Percentiles rank a stretch among this genome's conserved stretches.
These are phyloP conservation scores for Drosophila recens DNA, from an alignment of 2,888 invertebrate species.

Conservation along the genomic window DNA sequence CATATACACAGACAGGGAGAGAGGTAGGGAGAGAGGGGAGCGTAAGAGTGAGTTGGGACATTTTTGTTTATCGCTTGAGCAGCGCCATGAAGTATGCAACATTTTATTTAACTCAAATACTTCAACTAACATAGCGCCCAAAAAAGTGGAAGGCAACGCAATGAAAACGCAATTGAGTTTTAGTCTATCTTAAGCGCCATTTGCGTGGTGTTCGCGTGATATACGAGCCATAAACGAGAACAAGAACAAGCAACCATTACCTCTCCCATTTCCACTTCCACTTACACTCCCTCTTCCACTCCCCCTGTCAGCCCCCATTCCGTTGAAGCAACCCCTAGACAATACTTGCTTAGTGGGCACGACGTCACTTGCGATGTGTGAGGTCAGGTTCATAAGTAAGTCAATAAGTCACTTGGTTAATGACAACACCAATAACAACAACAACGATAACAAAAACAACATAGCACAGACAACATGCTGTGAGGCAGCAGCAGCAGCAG, in stretches of 20 bases:
- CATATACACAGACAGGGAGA: neutral
- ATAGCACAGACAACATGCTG: conserved; percentile 13
- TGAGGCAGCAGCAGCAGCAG: conserved; percentile 3
- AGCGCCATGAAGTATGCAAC: conserved; percentile 71
- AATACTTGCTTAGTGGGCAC: conserved; percentile 39
- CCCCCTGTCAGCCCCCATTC: neutral
- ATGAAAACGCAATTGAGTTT: conserved; percentile 67
- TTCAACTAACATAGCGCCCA: conserved; percentile 35
- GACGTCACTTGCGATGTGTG: conserved; percentile 58
- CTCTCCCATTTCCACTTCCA: neutral
- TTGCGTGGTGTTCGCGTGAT: conserved; percentile 61
- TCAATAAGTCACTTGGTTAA: conserved; percentile 78
- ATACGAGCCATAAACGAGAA: conserved; percentile 58
- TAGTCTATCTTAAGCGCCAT: conserved; percentile 58
- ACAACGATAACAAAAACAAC: neutral
- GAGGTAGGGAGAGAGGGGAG: neutral
- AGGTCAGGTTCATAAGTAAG: conserved; percentile 81
- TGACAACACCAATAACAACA: conserved; percentile 54
- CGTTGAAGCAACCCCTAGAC: conserved; percentile 33
- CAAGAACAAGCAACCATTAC: conserved; percentile 9
- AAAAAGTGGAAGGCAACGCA: conserved; percentile 31
- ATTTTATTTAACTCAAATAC: conserved; percentile 64
- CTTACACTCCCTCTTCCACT: neutral
- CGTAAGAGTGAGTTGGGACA: conserved; percentile 25
- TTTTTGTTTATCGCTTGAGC: conserved; percentile 60